Evolutionary conservation across 1,140 invertebrate genomes (phyloP).

Genomic region (Belonocnema kinseyi): DNA sequence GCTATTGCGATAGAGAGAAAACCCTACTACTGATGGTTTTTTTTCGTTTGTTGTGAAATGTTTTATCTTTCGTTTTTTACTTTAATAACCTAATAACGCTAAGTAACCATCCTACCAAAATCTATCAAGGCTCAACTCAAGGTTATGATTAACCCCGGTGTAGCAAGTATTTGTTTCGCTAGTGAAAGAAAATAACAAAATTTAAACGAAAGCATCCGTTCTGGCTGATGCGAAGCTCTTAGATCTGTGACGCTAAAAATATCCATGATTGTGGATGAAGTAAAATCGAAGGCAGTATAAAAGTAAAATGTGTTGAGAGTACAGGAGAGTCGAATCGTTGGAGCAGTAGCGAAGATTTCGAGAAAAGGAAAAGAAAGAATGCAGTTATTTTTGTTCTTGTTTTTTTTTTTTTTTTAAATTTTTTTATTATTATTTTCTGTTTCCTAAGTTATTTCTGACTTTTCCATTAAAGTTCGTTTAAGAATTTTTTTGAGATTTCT

Average conservation of each 20-base stretch:
- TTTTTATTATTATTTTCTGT: not conserved
- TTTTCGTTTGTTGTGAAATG: constrained; percentile 45
- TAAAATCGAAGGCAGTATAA: not conserved
- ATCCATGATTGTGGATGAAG: constrained; percentile 1
- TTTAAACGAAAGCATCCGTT: not conserved
- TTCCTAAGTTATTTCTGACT: constrained; percentile 17
- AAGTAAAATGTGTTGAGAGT: not conserved
- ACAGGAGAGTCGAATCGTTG: constrained; percentile 5
- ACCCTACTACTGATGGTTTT: constrained; percentile 58
- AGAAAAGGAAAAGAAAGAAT: not conserved
- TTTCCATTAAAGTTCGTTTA: not conserved
- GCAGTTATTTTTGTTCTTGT: not conserved
- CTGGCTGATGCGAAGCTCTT: not conserved
- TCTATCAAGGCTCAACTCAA: constrained; percentile 43
- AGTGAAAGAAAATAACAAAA: constrained; percentile 17
- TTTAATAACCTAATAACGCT: constrained; percentile 37
- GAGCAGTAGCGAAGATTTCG: constrained; percentile 1
- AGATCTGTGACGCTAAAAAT: not conserved
- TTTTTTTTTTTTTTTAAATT: constrained; percentile 3
- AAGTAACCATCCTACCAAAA: constrained; percentile 27
- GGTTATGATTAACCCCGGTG: constrained; percentile 33
- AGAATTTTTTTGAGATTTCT: constrained; percentile 6
- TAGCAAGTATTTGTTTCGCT: constrained; percentile 4
- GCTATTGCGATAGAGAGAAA: constrained; percentile 49
- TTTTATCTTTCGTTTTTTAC: constrained; percentile 49